Base-by-base conservation (phyloP, 2,797 vertebrate species). In the Sebastes wilsoni region DNA sequence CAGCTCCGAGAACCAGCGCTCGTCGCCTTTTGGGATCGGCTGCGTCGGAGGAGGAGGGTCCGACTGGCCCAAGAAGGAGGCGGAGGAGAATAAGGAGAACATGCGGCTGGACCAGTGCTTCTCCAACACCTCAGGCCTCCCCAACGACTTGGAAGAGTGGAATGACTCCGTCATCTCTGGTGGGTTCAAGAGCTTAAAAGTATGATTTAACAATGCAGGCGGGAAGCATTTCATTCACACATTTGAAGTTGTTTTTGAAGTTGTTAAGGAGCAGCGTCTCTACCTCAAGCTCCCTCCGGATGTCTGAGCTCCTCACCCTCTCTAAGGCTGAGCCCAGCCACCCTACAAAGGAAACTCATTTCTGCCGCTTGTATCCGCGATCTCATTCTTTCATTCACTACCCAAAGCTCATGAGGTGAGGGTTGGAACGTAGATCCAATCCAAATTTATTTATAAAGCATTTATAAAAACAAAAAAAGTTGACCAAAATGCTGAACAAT, bases 1-100 rank as follows among this genome's bases (percentile, higher is more conserved):
- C 94, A 94, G 96, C 96, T 18, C 96, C 34, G 82, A 98, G 86
- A 88, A 89, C 84, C 95, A 96, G 46, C 91, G 90, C 83, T 72
- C 76, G 1, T 79, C 76, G 0, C 77, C 80, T 13, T 7, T 95
- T 55, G 80, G 88, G 0, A 96, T 96, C 75, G 27, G 78, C 49
- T 94, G 78, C 16, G 32, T 82, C 91, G 92, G 88, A 90, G 79
- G 85, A 46, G 1, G 97, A 94, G 92, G 95, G 90, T 93, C 90
- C 0, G 88, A 95, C 86, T 95, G 94, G 94, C 94, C 94, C 84
- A 97, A 95, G 91, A 97, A 97, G 85, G 98, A 98, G 88, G 97
- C 96, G 0, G 98, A 99, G 90, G 98, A 99, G 94, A 98, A 99
- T 92, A 99, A 99, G 94, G 98, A 99, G 95, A 99, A 99, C 75